Percentiles rank a stretch among this genome's conserved stretches.
phyloP scores from a whole-genome alignment of 2,113 vertebrate genomes.

The Brienomyrus brachyistius region DNA sequence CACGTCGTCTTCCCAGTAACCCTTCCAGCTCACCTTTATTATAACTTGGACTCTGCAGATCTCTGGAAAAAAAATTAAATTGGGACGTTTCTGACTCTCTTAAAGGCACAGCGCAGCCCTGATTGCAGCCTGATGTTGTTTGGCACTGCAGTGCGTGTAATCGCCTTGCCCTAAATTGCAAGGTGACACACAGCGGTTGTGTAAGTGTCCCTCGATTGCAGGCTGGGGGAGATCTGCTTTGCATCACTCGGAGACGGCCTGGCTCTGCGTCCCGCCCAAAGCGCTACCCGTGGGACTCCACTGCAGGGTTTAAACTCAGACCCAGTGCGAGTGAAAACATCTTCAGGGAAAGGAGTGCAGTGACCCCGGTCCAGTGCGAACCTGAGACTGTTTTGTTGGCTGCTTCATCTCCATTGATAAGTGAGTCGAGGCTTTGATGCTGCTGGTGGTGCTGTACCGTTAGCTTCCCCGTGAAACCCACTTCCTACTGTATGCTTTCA shows the following conservation, averaged over 20 bases:
- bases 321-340: neutral
- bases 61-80: constrained; percentile 13
- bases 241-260: constrained; percentile 53
- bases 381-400: neutral
- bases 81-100: neutral
- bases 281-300: neutral
- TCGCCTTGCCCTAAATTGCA: neutral
- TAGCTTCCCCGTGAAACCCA: neutral
- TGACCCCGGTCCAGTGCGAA: neutral
- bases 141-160: neutral
- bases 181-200: neutral
- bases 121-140: neutral
- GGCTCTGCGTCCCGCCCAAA: constrained; percentile 23
- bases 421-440: neutral
- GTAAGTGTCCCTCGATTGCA: neutral
- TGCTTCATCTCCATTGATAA: neutral
- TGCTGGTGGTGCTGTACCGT: neutral
- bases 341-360: neutral
- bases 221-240: constrained; percentile 54
- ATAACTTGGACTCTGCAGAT: constrained; percentile 33
- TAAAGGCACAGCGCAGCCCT: neutral
- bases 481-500: neutral
- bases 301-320: neutral
- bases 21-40: constrained; percentile 52
- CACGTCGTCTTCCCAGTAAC: constrained; percentile 50